phyloP scores from a whole-genome alignment of 1,140 invertebrate genomes.

The Scaptomyza pallida region DNA sequence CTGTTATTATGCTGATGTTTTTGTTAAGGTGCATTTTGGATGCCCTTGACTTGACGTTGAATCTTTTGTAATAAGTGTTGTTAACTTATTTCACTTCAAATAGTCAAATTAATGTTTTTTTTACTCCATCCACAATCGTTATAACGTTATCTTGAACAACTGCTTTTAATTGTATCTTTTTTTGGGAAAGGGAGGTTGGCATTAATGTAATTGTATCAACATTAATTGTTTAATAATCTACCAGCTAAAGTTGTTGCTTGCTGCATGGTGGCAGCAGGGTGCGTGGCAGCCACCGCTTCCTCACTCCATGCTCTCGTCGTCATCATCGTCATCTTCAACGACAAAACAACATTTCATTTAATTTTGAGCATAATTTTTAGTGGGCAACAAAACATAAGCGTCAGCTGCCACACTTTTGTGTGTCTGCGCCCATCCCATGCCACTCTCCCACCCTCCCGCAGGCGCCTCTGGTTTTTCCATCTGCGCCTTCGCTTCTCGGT shows the following conservation, averaged over 20 bases:
- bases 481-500: slow-evolving; percentile 45
- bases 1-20: too few species aligned
- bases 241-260: neutral
- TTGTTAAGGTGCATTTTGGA: too few species aligned
- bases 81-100: too few species aligned
- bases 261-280: neutral
- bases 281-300: too few species aligned
- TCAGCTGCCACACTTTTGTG: slow-evolving; percentile 65
- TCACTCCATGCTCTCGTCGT: neutral
- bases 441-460: neutral
- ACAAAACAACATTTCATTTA: slow-evolving; percentile 68
- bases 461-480: neutral
- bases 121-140: too few species aligned
- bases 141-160: too few species aligned
- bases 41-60: too few species aligned
- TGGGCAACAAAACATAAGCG: slow-evolving; percentile 50
- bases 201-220: neutral
- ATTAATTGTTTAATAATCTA: neutral
- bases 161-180: neutral
- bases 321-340: slow-evolving; percentile 1
- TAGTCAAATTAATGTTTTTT: too few species aligned
- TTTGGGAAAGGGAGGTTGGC: too few species aligned
- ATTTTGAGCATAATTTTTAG: slow-evolving; percentile 79
- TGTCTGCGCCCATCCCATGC: neutral
- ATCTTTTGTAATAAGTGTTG: too few species aligned